Conservation (phyloP, 2,888 invertebrate genomes). For the Hypomecis atomaria region DNA sequence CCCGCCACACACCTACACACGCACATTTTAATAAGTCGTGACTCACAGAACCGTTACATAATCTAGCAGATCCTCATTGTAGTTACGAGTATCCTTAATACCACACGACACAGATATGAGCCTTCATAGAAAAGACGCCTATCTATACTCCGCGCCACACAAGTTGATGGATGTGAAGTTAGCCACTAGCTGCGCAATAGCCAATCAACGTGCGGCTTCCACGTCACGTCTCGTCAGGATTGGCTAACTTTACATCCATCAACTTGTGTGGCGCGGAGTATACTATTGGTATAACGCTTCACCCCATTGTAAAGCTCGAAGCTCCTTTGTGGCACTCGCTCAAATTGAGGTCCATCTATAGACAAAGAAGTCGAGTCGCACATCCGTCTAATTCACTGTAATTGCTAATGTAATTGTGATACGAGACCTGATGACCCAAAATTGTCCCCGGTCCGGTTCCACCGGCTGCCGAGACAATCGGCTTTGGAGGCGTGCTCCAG, state of each 20-base stretch:
- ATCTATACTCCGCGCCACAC: no score
- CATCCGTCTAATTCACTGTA: conserved; percentile 6
- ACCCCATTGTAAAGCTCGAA: background rate
- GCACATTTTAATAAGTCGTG: no score
- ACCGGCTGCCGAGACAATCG: background rate
- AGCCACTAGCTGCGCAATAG: no score
- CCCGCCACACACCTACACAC: no score
- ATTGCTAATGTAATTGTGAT: conserved; percentile 11
- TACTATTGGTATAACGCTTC: background rate
- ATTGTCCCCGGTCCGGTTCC: background rate
- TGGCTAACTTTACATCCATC: no score
- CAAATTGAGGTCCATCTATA: conserved; percentile 1
- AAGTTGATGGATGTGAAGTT: no score
- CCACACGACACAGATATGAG: background rate
- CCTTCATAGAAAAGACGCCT: background rate
- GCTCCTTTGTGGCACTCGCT: background rate
- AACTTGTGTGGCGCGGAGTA: no score
- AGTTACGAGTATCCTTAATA: no score
- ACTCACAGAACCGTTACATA: no score
- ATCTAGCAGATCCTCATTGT: no score
- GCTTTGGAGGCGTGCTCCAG: background rate
- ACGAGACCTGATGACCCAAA: conserved; percentile 19
- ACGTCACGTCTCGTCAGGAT: no score
- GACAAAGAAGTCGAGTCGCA: conserved; percentile 8
- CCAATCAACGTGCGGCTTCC: no score